Base-by-base conservation (phyloP, 2,888 invertebrate genomes). In the Melanargia galathea region DNA sequence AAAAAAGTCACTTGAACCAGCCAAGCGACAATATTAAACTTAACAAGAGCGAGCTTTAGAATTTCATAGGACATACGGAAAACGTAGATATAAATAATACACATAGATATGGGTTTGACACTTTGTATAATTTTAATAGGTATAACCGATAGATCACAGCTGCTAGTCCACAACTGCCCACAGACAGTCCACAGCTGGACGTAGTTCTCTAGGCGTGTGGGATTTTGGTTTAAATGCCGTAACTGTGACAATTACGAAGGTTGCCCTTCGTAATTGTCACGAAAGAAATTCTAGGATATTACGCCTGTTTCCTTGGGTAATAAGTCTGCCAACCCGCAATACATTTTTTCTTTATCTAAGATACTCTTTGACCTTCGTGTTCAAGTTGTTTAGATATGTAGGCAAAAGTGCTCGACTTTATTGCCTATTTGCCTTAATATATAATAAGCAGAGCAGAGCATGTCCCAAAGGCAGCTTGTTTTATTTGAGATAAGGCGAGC, bases 401-500 rank as follows among this genome's bases (percentile, higher is more conserved):
- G 18, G 45, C 20, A 33, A 30, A 45, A 46, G 24, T 26, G 52
- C 22, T 46, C n/a, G 46, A 35, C 18, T 52, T 45, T 54, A 61
- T 54, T 54, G 43, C 33, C 54, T 63, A 63, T 60, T 63, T 66
- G 20, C 45, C 43, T 56, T 33, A 45, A 56, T 45, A 58, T 22
- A 35, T 48, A 57, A 48, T 35, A 58, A 48, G 58, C 33, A 58
- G 48, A 48, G 56, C 51, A 4, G 55, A 40, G 45, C 35, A 51
- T 8, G 59, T 60, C 62, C 64, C 60, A 46, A 51, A 61, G 51
- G 73, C 71, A 71, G 70, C 71, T 74, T 73, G 72, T 75, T 73
- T 74, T 71, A 73, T 69, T 69, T 70, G 63, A 77, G 81, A 83
- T 81, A 82, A 81, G 72, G 67, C 61, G 73, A 58, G 48, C 79